Percentiles rank a stretch among this genome's conserved stretches.
These are phyloP conservation scores for Camptogramma bilineatum DNA, from an alignment of 2,888 invertebrate genomes.

Conservation along the genomic window DNA sequence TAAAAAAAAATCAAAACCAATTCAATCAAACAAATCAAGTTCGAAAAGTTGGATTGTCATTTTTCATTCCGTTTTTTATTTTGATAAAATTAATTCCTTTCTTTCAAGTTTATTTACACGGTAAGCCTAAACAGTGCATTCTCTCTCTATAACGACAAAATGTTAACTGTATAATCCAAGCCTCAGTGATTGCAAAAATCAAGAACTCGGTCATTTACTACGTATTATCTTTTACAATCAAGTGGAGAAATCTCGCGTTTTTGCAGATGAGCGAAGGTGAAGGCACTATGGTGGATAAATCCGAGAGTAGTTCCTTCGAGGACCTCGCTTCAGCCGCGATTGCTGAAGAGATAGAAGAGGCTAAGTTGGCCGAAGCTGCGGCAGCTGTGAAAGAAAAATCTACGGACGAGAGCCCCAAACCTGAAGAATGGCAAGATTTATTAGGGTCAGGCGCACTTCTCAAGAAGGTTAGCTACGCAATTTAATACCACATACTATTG, in stretches of 20 bases:
- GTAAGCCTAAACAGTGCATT: slow-evolving; percentile 41
- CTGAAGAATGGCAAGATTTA: slow-evolving; percentile 90
- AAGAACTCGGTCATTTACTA: slow-evolving; percentile 55
- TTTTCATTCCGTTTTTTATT: slow-evolving; percentile 49
- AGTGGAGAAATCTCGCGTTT: slow-evolving; percentile 53
- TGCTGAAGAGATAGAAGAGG: slow-evolving; percentile 83
- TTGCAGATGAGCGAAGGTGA: slow-evolving; percentile 80
- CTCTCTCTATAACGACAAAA: slow-evolving; percentile 14
- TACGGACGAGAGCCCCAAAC: slow-evolving; percentile 53
- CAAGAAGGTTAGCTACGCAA: slow-evolving; percentile 73
- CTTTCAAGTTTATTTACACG: slow-evolving; percentile 44
- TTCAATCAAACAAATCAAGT: slow-evolving; percentile 40
- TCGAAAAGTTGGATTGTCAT: slow-evolving; percentile 74
- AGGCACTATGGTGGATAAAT: slow-evolving; percentile 82
- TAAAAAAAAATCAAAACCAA: slow-evolving; percentile 39
- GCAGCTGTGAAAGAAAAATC: slow-evolving; percentile 61
- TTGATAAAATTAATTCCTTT: slow-evolving; percentile 35
- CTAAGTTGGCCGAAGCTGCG: slow-evolving; percentile 74
- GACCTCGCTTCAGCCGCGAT: slow-evolving; percentile 84
- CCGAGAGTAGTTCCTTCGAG: slow-evolving; percentile 88
- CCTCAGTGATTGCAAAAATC: slow-evolving; percentile 9
- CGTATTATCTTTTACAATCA: slow-evolving; percentile 56
- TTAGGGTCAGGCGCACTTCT: slow-evolving; percentile 91
- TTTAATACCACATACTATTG: not conserved
- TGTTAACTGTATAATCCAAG: slow-evolving; percentile 30